Conservation (phyloP, 2,888 invertebrate genomes). For the Galerucella pusilla region DNA sequence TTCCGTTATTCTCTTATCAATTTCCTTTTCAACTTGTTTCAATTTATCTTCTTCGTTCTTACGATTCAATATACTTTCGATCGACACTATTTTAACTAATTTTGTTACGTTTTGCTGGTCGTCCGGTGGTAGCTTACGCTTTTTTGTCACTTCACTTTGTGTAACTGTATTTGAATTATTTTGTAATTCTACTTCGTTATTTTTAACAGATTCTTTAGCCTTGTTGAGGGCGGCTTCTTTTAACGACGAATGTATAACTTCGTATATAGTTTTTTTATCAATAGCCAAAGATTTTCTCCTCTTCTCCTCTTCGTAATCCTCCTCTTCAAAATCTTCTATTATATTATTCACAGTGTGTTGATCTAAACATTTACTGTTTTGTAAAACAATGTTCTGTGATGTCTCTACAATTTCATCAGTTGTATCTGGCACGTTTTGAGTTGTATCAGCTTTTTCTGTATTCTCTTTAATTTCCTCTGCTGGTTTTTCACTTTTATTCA, state of each 20-base stretch:
- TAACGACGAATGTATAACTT: slow-evolving; percentile 56
- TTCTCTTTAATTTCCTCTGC: neutral
- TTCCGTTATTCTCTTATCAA: neutral
- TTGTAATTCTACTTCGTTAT: neutral
- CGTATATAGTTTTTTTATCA: slow-evolving; percentile 51
- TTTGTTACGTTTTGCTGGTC: slow-evolving; percentile 41
- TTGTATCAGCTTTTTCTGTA: neutral
- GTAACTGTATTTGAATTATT: neutral
- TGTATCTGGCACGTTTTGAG: neutral
- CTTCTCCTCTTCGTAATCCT: slow-evolving; percentile 4
- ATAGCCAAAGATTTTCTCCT: slow-evolving; percentile 23
- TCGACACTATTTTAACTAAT: slow-evolving; percentile 51
- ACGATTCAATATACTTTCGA: slow-evolving; percentile 49
- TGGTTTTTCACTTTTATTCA: neutral
- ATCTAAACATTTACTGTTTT: neutral
- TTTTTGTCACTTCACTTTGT: slow-evolving; percentile 32
- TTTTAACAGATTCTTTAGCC: neutral
- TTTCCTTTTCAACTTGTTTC: slow-evolving; percentile 13
- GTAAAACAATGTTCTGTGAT: neutral
- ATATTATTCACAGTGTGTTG: neutral
- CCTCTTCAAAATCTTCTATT: slow-evolving; percentile 19
- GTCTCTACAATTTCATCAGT: neutral
- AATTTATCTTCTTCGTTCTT: slow-evolving; percentile 33
- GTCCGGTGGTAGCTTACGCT: slow-evolving; percentile 44
- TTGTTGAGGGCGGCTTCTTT: slow-evolving; percentile 16